Evolutionary conservation across 2,113 vertebrate genomes (phyloP).

Genomic region (Gallinago media): DNA sequence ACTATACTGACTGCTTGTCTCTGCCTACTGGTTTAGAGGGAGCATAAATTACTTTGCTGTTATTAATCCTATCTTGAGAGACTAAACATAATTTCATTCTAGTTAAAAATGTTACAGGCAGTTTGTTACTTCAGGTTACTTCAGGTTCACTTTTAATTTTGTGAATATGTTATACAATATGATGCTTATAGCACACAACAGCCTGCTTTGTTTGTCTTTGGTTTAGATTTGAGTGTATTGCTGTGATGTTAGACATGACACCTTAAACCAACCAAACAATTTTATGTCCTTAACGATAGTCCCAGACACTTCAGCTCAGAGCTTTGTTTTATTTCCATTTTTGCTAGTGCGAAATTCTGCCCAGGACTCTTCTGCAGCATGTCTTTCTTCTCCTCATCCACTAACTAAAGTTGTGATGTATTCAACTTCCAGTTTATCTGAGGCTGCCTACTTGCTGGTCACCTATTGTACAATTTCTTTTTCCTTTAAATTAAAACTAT

Average conservation of each 20-base stretch:
- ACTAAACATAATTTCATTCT: neutral
- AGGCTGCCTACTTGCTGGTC: neutral
- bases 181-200: neutral
- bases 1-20: neutral
- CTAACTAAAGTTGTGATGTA: neutral
- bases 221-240: neutral
- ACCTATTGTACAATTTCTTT: neutral
- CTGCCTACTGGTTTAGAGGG: neutral
- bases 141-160: neutral
- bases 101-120: neutral
- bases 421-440: neutral
- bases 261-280: neutral
- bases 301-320: neutral
- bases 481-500: neutral
- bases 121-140: neutral
- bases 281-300: neutral
- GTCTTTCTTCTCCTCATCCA: neutral
- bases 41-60: constrained; percentile 18
- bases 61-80: neutral
- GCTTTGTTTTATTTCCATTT: neutral
- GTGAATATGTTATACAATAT: neutral
- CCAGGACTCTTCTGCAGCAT: neutral
- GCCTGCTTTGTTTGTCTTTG: neutral
- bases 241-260: neutral
- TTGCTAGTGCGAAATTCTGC: neutral